These are phyloP conservation scores for Pseudochromis fuscus DNA, from an alignment of 2,797 vertebrate genomes.

Conservation along the genomic window DNA sequence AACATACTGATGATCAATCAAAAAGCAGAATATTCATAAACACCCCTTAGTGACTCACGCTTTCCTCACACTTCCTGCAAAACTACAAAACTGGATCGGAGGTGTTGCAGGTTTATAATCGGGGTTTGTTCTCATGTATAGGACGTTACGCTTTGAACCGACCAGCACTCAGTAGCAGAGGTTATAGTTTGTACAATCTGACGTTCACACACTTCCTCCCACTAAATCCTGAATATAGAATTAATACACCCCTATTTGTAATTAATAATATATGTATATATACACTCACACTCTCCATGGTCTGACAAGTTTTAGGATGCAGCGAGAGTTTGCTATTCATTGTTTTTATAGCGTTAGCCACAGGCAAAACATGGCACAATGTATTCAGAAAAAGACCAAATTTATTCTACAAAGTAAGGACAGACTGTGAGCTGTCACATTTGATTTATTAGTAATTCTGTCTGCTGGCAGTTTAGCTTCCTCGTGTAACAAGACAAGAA, in stretches of 20 bases:
- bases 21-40: slow-evolving; percentile 71
- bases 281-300: not conserved
- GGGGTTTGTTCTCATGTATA: not conserved
- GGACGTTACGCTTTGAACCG: slow-evolving; percentile 18
- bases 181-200: not conserved
- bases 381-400: slow-evolving; percentile 31
- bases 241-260: not conserved
- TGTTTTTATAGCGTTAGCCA: slow-evolving; percentile 20
- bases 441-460: slow-evolving; percentile 67
- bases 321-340: slow-evolving; percentile 8
- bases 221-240: slow-evolving; percentile 1
- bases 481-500: slow-evolving; percentile 47
- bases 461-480: slow-evolving; percentile 59
- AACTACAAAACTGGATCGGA: slow-evolving; percentile 14
- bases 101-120: not conserved
- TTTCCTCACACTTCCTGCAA: slow-evolving; percentile 30
- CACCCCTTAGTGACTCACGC: slow-evolving; percentile 58
- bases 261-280: slow-evolving; percentile 8
- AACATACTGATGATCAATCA: slow-evolving; percentile 70
- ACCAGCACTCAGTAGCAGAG: not conserved
- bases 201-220: too few relatives aligned
- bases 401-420: slow-evolving; percentile 48
- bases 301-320: not conserved
- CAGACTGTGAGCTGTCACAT: slow-evolving; percentile 57
- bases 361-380: slow-evolving; percentile 16